Conservation (phyloP, 2,113 vertebrate genomes). For the Myodes glareolus region DNA sequence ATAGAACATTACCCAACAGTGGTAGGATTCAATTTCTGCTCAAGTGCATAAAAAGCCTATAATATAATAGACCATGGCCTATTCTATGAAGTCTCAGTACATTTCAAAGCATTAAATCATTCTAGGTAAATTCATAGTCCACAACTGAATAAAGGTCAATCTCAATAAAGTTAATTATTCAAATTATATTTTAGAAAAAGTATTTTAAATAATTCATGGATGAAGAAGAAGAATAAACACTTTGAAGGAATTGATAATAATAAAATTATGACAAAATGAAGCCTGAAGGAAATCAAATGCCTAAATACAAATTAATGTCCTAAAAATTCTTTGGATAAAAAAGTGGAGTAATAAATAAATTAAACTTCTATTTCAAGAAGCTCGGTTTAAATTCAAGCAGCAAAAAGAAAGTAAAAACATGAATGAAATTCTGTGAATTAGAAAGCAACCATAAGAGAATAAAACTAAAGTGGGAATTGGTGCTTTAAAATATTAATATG, state of each 20-base stretch:
- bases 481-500: conserved; percentile 8
- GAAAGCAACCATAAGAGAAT: not conserved
- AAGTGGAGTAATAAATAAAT: not conserved
- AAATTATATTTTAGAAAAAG: not conserved
- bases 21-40: not conserved
- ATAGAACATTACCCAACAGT: not conserved
- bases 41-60: not conserved
- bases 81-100: not conserved
- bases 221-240: not conserved
- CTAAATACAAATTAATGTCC: not conserved
- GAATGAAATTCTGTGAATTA: not conserved
- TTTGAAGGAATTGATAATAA: not conserved
- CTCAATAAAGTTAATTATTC: not conserved
- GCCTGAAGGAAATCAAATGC: not conserved
- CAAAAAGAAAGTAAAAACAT: not conserved
- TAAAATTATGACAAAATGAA: not conserved
- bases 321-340: not conserved
- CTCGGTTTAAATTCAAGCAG: not conserved
- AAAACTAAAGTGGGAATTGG: not conserved
- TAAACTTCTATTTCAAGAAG: not conserved
- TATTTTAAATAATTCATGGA: not conserved
- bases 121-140: not conserved
- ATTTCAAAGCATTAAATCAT: not conserved
- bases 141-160: not conserved
- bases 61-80: not conserved